Conservation (phyloP, 1,140 invertebrate genomes). For the Drosophila bipectinata region DNA sequence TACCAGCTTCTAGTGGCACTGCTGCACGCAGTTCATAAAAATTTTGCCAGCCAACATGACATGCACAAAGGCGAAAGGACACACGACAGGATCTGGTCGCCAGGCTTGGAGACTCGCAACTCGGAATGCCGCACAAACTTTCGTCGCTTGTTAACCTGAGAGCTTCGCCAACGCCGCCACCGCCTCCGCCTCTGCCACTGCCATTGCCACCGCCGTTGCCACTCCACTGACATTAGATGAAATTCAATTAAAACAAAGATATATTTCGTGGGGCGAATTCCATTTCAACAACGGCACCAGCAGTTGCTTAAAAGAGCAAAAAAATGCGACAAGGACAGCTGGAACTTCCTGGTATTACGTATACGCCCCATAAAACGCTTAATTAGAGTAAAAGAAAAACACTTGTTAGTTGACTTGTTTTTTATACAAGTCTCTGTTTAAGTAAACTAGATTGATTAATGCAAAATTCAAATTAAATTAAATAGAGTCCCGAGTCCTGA, state of each 20-base stretch:
- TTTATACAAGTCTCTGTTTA: background rate
- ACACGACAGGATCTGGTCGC: slow-evolving; percentile 45
- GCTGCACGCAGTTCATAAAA: slow-evolving; percentile 79
- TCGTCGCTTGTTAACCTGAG: slow-evolving; percentile 74
- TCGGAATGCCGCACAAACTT: slow-evolving; percentile 72
- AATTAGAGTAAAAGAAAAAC: slow-evolving; percentile 53
- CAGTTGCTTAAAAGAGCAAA: slow-evolving; percentile 44
- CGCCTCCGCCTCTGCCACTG: slow-evolving; percentile 26
- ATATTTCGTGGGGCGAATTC: slow-evolving; percentile 62
- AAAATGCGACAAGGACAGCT: slow-evolving; percentile 40
- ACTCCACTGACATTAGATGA: slow-evolving; percentile 67
- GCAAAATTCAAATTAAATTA: background rate
- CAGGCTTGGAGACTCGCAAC: background rate
- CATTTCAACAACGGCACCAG: slow-evolving; percentile 10
- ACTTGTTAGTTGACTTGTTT: slow-evolving; percentile 13
- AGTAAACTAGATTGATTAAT: slow-evolving; percentile 1
- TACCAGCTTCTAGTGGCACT: slow-evolving; percentile 25
- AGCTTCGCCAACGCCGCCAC: slow-evolving; percentile 15
- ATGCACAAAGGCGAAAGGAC: slow-evolving; percentile 79
- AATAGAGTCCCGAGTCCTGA: background rate
- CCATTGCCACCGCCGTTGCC: slow-evolving; percentile 39
- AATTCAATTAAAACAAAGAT: slow-evolving; percentile 81
- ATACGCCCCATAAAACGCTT: slow-evolving; percentile 73
- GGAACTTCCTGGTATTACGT: slow-evolving; percentile 38
- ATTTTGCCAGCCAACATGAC: slow-evolving; percentile 80